phyloP scores from a whole-genome alignment of 2,888 invertebrate species.

The Chrysomela aeneicollis region DNA sequence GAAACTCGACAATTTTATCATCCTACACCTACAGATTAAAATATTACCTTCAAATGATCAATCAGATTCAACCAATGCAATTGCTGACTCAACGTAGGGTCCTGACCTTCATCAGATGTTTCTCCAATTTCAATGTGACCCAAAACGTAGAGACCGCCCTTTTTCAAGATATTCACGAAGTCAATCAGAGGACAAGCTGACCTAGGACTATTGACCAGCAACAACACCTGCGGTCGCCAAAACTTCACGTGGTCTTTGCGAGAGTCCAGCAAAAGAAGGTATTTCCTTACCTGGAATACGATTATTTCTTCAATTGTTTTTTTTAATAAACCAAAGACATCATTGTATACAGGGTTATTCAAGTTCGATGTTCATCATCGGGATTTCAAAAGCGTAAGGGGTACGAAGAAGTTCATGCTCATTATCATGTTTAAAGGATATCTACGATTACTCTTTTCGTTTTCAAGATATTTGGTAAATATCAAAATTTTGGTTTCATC shows the following conservation, averaged over 20 bases:
- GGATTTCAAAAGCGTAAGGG: too few species aligned
- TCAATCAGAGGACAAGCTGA: slow-evolving; percentile 91
- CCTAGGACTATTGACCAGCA: slow-evolving; percentile 91
- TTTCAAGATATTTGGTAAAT: too few species aligned
- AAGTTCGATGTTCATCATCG: too few species aligned
- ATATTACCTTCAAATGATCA: slow-evolving; percentile 89
- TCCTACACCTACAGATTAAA: too few species aligned
- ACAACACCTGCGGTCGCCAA: slow-evolving; percentile 96
- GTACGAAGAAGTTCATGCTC: too few species aligned
- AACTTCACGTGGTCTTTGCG: slow-evolving; percentile 98
- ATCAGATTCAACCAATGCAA: slow-evolving; percentile 93
- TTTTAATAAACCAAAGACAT: too few species aligned
- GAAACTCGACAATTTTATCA: too few species aligned
- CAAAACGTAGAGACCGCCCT: slow-evolving; percentile 87
- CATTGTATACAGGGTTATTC: too few species aligned
- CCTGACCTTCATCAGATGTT: slow-evolving; percentile 61
- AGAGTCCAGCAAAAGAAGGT: slow-evolving; percentile 92
- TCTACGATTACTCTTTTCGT: too few species aligned
- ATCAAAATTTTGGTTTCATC: too few species aligned
- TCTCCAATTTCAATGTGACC: slow-evolving; percentile 82
- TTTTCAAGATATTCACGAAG: slow-evolving; percentile 98
- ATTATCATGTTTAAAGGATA: too few species aligned
- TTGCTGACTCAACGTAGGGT: slow-evolving; percentile 80
- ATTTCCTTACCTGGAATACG: slow-evolving; percentile 78
- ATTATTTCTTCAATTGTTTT: too few species aligned